Evolutionary conservation across 2,888 invertebrate genomes (phyloP), one percentile per base, ranked within the genome.

Genomic region (Apocheima hispidaria): DNA sequence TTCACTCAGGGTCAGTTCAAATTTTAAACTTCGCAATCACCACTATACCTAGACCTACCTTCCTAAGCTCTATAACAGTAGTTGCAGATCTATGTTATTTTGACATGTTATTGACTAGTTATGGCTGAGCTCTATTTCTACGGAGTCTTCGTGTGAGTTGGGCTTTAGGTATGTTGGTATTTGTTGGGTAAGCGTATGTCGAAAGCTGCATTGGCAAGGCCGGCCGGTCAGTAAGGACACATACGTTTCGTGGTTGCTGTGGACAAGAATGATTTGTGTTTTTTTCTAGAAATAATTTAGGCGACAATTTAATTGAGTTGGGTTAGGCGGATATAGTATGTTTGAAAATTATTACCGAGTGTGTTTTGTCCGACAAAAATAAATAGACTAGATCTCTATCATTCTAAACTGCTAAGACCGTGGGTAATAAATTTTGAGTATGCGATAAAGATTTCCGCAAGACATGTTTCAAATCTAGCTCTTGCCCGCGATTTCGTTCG

Each of bases 151-250:
- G 46, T 20, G n/a, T 41, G 48, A 28, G 54, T 60, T 49, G 51
- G 69, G 52, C 30, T 71, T 73, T 62, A 23, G 44, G 48, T 66
- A 62, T 52, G 57, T 53, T 78, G 78, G 81, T 65, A 40, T 62
- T 48, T 55, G 74, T 87, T 86, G 83, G 63, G 86, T 75, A 86
- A 87, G 78, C 64, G 72, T 75, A 61, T 84, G 87, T 88, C 73
- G 89, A 87, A 87, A 89, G 87, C 83, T 73, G 76, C 80, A 70
- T 71, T 76, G 66, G 74, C 89, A 86, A 88, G 89, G 89, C 84
- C 88, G 83, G 75, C 81, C 66, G 66, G 81, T 85, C 69, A 43
- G 79, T 86, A 86, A 87, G 88, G 87, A 86, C 87, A 83, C 55
- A 52, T 36, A 51, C 51, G 55, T 52, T 23, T 62, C 48, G 48